Base-by-base conservation (phyloP, 2,797 vertebrate species). In the Enteromius viviparus region DNA sequence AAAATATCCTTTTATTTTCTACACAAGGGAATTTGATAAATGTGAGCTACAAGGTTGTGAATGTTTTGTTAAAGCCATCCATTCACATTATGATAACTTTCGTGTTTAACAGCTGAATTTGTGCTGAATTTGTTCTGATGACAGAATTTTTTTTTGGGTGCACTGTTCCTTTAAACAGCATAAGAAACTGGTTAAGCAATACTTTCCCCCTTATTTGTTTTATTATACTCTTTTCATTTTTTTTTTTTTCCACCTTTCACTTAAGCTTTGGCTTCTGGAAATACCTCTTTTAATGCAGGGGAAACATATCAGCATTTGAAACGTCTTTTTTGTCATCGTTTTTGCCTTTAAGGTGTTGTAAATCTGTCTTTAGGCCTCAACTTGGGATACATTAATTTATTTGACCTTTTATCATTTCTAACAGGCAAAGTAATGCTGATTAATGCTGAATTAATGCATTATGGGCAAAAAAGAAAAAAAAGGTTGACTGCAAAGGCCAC, bases 281-380 rank as follows among this genome's bases (percentile, higher is more conserved):
- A 91, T 93, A 93, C 93, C 93, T 94, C 90, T 87, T 89, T 85
- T 89, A 90, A 88, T 85, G 85, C 83, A 80, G 88, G 91, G 91
- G 90, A 89, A 91, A 94, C 93, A 94, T 94, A 95, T 95, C 93
- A 94, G 92, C 89, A 88, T 92, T 89, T 90, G 77, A 85, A 66
- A 80, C 85, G 79, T 86, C 88, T 85, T 90, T 88, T 91, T 85
- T 40, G 88, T 91, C 86, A 86, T 81, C 81, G 88, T 83, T 85
- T 84, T 85, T 81, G 83, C 82, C 85, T 85, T 82, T 58, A 64
- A 83, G 80, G 84, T 91, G 89, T 90, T 85, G 87, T 79, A 84
- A 72, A 53, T 66, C 26, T 62, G n/a, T 72, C 29, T 32, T 40
- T 70, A 51, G 53, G 47, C 32, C 23, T 53, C 58, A 60, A 19